Percentiles rank a stretch among this genome's conserved stretches.
Evolutionary conservation across 2,113 vertebrate species (phyloP).

Genomic region (Apeltes quadracus): DNA sequence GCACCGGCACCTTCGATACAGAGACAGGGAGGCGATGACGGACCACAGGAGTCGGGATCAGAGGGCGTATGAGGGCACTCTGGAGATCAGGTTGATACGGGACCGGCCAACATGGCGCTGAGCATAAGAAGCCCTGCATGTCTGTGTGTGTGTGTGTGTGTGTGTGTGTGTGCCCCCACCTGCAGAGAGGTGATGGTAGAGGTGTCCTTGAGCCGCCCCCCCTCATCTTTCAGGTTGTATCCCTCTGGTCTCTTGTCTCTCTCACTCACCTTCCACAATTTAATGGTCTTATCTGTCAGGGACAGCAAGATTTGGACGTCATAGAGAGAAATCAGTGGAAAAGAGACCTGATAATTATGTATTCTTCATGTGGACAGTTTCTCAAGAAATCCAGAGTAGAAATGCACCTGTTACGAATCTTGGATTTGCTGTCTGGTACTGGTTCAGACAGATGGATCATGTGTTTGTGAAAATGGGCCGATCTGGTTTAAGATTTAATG

Average conservation of each 20-base stretch:
- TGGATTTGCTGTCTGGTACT: background rate
- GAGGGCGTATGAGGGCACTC: background rate
- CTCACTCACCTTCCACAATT: constrained; percentile 97
- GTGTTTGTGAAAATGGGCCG: background rate
- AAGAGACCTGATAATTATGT: background rate
- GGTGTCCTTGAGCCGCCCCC: constrained; percentile 93
- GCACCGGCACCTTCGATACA: constrained; percentile 84
- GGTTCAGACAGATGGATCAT: background rate
- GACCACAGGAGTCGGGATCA: background rate
- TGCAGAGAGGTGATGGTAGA: constrained; percentile 95
- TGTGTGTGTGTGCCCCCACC: constrained; percentile 70
- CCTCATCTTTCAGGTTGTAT: constrained; percentile 98
- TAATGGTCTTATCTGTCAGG: constrained; percentile 94
- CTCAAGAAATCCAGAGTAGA: background rate
- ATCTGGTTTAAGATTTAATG: background rate
- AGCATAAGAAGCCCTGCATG: background rate
- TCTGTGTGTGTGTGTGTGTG: constrained; percentile 1
- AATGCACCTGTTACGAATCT: background rate
- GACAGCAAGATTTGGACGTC: constrained; percentile 13
- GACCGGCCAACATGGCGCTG: constrained; percentile 9
- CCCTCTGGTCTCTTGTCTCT: constrained; percentile 96
- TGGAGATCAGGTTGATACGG: constrained; percentile 19
- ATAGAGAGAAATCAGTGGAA: background rate
- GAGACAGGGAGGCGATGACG: background rate
- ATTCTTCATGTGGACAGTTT: background rate